Evolutionary conservation across 2,113 vertebrate genomes (phyloP), one percentile per base, ranked within the genome.

Genomic region (Syngnathus typhle): DNA sequence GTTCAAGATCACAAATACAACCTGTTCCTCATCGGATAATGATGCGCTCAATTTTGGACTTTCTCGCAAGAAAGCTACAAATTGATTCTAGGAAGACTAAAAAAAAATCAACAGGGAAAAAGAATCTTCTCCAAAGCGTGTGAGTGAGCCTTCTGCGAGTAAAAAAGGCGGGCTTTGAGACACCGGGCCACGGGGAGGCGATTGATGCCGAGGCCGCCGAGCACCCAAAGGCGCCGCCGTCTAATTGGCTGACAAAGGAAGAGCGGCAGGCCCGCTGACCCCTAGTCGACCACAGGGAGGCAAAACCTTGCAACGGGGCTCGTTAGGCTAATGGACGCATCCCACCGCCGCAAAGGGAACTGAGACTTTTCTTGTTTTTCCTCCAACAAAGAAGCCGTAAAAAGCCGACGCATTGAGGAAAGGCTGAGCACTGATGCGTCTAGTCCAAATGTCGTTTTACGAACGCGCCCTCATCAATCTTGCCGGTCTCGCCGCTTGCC

Each of bases 181-280:
- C 27, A 32, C 27, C 3, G 27, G 27, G 27, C 27, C 27, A 32
- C 27, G 27, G 27, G 15, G 55, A 36, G 27, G 4, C 23, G 15
- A 37, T 19, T 9, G 56, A 59, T 7, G 18, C 18, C 0, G 36
- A 41, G 37, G 18, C 8, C 19, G 36, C 15, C 9, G n/a, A 23
- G 39, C 60, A 43, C 60, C 39, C 21, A n/a, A 62, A 44, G 60
- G 38, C 60, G n/a, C 7, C 60, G n/a, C 15, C n/a, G 11, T 21
- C 60, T 62, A 62, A 62, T 62, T 62, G 60, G 39, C 39, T 43
- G 60, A 62, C 39, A 62, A 44, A 62, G 60, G 38, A 41, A 62
- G 60, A 62, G 39, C 16, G 60, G 43, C 39, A 39, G 19, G 60
- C 60, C 19, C n/a, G 37, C 19, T 15, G 18, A 37, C 18, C 36